Base-by-base conservation (phyloP, 2,113 vertebrate species). In the Lonchura striata region DNA sequence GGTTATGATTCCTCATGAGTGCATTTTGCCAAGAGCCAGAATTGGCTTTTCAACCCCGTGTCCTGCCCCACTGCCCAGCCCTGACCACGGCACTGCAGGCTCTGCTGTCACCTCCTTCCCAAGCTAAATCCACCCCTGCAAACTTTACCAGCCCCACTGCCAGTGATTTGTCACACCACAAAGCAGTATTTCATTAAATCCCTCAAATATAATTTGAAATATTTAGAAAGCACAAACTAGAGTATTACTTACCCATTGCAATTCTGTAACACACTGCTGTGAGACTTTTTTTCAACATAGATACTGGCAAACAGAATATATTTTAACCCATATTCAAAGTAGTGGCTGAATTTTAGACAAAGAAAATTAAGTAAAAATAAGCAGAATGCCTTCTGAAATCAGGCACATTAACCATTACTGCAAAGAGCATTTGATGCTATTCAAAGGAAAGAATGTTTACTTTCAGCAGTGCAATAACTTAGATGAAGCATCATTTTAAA, bases 101-200 rank as follows among this genome's bases (percentile, higher is more conserved):
- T 71, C 39, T 4, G 33, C 79, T 61, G 57, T 19, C 1, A 0
- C 44, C 53, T 76, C 37, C 33, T 10, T 16, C 37, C 39, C 60
- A 64, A 25, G n/a, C 17, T 28, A 33, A 84, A 47, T 15, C 65
- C 63, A 60, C 1, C 10, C 42, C 35, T 7, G 42, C 13, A 59
- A 77, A 50, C 27, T n/a, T 0, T 1, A 33, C 33, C 47, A 56
- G 53, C 37, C 39, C 44, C 6, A 3, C 1, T 1, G 53, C 39
- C 66, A 33, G 50, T 4, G 18, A 33, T 46, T 33, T 65, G 31
- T 37, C 30, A 50, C 2, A 4, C 23, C 60, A 86, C 46, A 78
- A 23, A 84, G 60, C 11, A 9, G 47, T 31, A 30, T 25, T 72
- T 65, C 16, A 50, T 91, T 69, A 57, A 53, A 76, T 41, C 11